Evolutionary conservation across 2,888 invertebrate genomes (phyloP).

Genomic region (Heliothis peltigera): DNA sequence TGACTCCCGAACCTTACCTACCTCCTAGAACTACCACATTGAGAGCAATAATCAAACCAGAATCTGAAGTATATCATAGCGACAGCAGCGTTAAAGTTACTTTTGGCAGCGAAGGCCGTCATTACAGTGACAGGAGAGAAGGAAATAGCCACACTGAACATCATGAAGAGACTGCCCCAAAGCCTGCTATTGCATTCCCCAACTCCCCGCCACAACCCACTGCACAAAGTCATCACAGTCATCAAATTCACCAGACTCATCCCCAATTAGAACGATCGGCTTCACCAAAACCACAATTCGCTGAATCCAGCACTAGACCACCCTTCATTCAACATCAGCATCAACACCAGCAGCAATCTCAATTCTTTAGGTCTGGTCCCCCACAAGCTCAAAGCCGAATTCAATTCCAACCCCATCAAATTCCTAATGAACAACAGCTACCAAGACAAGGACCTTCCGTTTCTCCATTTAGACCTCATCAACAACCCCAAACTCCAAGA

Average conservation of each 20-base stretch:
- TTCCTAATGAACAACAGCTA: slow-evolving; percentile 82
- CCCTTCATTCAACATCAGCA: slow-evolving; percentile 65
- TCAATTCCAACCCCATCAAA: slow-evolving; percentile 84
- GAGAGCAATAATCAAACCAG: slow-evolving; percentile 95
- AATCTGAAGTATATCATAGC: slow-evolving; percentile 95
- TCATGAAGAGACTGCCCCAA: slow-evolving; percentile 91
- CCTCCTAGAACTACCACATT: slow-evolving; percentile 94
- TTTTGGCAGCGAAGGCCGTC: slow-evolving; percentile 92
- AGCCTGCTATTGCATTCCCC: slow-evolving; percentile 90
- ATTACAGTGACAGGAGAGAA: slow-evolving; percentile 81
- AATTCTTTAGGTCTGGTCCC: slow-evolving; percentile 72
- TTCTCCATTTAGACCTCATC: slow-evolving; percentile 79
- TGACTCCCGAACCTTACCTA: slow-evolving; percentile 88
- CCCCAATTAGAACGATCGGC: slow-evolving; percentile 75
- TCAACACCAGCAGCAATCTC: slow-evolving; percentile 55
- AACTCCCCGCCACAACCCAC: slow-evolving; percentile 75
- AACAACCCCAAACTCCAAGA: slow-evolving; percentile 70
- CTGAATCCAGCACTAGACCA: slow-evolving; percentile 71
- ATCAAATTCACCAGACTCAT: slow-evolving; percentile 59
- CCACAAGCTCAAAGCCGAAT: slow-evolving; percentile 85
- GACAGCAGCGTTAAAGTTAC: slow-evolving; percentile 95
- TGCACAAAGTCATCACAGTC: slow-evolving; percentile 36
- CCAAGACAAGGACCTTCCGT: slow-evolving; percentile 83
- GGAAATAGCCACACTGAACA: slow-evolving; percentile 76
- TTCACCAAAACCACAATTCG: slow-evolving; percentile 72